Percentiles rank a stretch among this genome's conserved stretches.
Conservation (phyloP, 2,113 vertebrate genomes). For the Antigone vipio region DNA sequence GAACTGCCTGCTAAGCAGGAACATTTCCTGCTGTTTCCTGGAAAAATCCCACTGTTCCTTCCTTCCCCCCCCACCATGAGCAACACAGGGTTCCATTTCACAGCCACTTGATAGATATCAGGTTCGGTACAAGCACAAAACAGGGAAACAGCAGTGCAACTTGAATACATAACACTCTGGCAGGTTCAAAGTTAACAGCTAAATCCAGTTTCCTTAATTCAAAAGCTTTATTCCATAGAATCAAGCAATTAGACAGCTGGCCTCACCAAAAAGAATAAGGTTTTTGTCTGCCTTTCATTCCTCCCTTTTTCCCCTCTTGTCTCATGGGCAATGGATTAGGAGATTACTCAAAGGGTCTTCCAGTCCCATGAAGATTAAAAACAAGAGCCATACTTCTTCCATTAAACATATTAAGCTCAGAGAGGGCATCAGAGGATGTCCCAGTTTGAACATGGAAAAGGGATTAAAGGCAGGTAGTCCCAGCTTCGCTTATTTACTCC, state of each 20-base stretch:
- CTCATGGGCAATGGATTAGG: not conserved
- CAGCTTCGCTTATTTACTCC: not conserved
- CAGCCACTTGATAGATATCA: not conserved
- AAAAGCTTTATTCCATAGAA: not conserved
- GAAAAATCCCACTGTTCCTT: not conserved
- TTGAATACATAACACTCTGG: not conserved
- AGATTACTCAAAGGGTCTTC: not conserved
- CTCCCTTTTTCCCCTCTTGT: not conserved
- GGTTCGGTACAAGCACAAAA: not conserved
- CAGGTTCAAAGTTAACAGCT: not conserved
- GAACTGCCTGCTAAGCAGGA: not conserved
- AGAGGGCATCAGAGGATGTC: not conserved
- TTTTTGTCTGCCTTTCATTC: not conserved
- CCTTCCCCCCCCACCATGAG: accelerated
- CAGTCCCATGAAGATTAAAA: not conserved
- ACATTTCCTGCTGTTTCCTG: not conserved
- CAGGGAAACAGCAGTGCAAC: not conserved
- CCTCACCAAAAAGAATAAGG: not conserved
- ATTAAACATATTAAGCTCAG: not conserved
- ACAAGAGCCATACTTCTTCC: not conserved
- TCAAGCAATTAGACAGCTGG: not conserved
- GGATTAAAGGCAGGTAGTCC: not conserved
- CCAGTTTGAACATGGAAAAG: not conserved
- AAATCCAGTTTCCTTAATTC: not conserved
- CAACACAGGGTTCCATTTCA: not conserved